Evolutionary conservation across 2,888 invertebrate genomes (phyloP).

Genomic region (Frankliniella fusca): DNA sequence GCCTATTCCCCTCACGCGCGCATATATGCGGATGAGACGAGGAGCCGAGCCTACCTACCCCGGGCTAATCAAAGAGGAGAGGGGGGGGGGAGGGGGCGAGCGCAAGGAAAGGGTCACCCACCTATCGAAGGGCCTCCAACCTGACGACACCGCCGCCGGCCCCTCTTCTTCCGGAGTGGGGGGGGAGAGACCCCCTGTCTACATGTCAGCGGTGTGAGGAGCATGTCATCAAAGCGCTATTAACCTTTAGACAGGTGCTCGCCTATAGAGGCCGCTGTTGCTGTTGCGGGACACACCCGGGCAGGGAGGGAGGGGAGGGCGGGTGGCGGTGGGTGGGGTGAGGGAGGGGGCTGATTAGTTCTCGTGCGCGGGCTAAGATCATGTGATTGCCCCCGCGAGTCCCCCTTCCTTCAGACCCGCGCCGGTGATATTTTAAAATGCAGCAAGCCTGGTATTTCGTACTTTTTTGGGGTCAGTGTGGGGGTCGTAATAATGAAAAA

Average conservation of each 20-base stretch:
- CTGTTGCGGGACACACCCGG: neutral
- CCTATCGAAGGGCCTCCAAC: neutral
- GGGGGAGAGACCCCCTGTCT: neutral
- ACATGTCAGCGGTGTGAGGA: conserved; percentile 23
- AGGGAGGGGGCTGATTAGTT: neutral
- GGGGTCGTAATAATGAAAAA: neutral
- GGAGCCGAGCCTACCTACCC: neutral
- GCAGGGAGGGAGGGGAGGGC: neutral
- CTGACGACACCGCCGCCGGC: neutral
- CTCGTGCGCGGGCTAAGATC: no score
- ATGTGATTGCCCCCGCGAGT: no score
- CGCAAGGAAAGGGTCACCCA: neutral
- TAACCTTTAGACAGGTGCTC: conserved; percentile 18
- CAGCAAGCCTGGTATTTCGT: conserved; percentile 5
- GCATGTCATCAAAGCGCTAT: conserved; percentile 16
- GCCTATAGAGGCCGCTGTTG: neutral
- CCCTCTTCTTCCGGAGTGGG: no score
- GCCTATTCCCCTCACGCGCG: neutral
- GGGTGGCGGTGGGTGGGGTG: neutral
- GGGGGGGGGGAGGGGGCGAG: neutral
- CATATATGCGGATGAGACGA: neutral
- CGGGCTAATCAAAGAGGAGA: neutral
- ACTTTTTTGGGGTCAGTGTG: neutral
- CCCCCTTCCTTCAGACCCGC: neutral
- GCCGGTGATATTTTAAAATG: conserved; percentile 12